These are phyloP conservation scores for Limnephilus auricula DNA, from an alignment of 2,888 invertebrate genomes.

Conservation along the genomic window DNA sequence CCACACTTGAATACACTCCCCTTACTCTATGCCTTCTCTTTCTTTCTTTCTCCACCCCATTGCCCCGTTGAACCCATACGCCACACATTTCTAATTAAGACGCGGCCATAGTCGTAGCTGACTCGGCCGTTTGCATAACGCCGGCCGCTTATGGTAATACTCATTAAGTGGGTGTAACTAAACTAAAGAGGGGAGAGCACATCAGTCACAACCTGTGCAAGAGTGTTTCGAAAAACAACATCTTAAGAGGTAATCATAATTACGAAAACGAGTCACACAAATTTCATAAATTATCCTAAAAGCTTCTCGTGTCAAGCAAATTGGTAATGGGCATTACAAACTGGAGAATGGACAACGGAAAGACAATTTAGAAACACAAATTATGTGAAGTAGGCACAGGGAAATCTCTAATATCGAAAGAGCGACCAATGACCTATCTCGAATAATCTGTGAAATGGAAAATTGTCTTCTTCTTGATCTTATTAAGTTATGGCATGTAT, in stretches of 20 bases:
- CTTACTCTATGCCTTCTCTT: neutral
- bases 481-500: neutral
- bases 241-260: no score
- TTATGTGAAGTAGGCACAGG: neutral
- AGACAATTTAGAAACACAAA: neutral
- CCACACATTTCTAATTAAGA: constrained; percentile 61
- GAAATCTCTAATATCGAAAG: neutral
- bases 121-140: constrained; percentile 61
- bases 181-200: neutral
- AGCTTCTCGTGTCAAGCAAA: no score
- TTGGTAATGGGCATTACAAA: no score
- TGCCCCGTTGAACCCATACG: constrained; percentile 25
- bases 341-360: no score
- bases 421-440: neutral
- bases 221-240: neutral
- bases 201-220: neutral
- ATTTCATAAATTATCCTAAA: no score
- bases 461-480: neutral
- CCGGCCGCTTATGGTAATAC: constrained; percentile 55
- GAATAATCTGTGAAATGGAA: neutral
- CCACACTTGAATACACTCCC: neutral
- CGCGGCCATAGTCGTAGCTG: constrained; percentile 51
- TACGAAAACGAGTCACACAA: no score
- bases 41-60: neutral
- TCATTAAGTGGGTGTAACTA: constrained; percentile 10